Evolutionary conservation across 2,113 vertebrate genomes (phyloP).

Genomic region (Dromas ardeola): DNA sequence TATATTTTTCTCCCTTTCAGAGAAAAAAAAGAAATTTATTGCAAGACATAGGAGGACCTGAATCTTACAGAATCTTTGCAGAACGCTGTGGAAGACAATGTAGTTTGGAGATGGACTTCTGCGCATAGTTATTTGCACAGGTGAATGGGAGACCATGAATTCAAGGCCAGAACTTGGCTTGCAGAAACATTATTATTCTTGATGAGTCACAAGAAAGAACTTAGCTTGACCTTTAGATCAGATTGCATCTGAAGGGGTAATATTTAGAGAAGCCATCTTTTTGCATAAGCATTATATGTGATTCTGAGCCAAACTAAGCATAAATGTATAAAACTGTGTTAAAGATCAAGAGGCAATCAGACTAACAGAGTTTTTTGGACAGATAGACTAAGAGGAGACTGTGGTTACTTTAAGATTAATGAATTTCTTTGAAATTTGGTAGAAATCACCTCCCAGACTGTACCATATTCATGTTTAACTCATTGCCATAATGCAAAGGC

Average conservation of each 20-base stretch:
- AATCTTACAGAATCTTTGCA: neutral
- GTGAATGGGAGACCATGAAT: neutral
- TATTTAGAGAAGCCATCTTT: neutral
- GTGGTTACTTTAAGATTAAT: neutral
- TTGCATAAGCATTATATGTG: neutral
- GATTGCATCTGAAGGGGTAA: neutral
- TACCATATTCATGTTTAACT: neutral
- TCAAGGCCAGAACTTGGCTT: neutral
- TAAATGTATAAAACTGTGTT: neutral
- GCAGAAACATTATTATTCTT: neutral
- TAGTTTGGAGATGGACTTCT: neutral
- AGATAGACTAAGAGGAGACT: neutral
- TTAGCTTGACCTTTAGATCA: neutral
- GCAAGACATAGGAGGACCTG: neutral
- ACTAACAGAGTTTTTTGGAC: neutral
- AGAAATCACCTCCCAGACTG: neutral
- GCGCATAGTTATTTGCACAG: neutral
- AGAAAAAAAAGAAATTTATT: neutral
- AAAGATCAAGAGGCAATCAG: neutral
- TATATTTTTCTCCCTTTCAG: neutral
- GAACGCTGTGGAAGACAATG: neutral
- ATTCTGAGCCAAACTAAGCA: neutral
- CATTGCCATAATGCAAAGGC: neutral
- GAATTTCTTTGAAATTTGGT: neutral
- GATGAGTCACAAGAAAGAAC: slow-evolving; percentile 27